Percentiles rank a stretch among this genome's conserved stretches.
These are phyloP conservation scores for Steinernema scapterisci DNA, from an alignment of 2,888 invertebrate genomes.

Conservation along the genomic window DNA sequence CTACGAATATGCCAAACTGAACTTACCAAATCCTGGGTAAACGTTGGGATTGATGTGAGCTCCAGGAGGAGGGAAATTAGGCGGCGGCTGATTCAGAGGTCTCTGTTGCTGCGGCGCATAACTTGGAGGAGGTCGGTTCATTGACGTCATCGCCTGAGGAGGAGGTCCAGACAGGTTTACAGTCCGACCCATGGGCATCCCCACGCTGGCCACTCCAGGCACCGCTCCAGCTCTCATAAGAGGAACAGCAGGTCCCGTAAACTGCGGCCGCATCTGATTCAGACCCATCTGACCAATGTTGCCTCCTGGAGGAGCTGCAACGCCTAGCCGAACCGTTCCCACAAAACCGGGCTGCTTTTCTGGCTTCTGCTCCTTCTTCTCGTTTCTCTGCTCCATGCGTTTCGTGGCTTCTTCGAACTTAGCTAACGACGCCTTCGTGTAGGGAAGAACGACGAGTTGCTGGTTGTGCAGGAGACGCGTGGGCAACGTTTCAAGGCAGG, in stretches of 20 bases:
- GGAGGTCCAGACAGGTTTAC: conserved; percentile 14
- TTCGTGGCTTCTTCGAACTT: conserved; percentile 61
- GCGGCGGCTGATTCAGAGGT: conserved; percentile 33
- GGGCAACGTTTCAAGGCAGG: conserved; percentile 85
- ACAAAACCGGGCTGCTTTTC: conserved; percentile 18
- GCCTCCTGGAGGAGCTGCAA: not conserved
- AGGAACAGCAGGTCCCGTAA: conserved; percentile 7
- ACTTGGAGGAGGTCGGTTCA: conserved; percentile 34
- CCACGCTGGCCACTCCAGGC: not conserved
- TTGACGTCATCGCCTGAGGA: conserved; percentile 31
- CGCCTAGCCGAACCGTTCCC: conserved; percentile 20
- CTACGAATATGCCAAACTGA: not conserved
- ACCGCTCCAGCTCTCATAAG: not conserved
- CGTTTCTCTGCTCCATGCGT: conserved; percentile 35
- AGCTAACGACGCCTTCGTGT: conserved; percentile 83
- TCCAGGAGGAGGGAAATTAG: conserved; percentile 47
- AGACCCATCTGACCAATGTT: conserved; percentile 25
- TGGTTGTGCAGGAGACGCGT: conserved; percentile 90
- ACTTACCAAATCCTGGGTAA: conserved; percentile 48
- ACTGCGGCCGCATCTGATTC: conserved; percentile 14
- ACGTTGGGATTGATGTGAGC: conserved; percentile 58
- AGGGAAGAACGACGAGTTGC: conserved; percentile 88
- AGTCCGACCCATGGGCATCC: not conserved
- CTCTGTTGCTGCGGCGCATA: not conserved
- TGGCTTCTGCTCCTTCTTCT: conserved; percentile 3